A percentile compares a stretch with the other conserved stretches of the same genome.
These are phyloP conservation scores for Nasalis larvatus DNA, from an alignment of 2,113 vertebrate genomes.

Conservation along the genomic window DNA sequence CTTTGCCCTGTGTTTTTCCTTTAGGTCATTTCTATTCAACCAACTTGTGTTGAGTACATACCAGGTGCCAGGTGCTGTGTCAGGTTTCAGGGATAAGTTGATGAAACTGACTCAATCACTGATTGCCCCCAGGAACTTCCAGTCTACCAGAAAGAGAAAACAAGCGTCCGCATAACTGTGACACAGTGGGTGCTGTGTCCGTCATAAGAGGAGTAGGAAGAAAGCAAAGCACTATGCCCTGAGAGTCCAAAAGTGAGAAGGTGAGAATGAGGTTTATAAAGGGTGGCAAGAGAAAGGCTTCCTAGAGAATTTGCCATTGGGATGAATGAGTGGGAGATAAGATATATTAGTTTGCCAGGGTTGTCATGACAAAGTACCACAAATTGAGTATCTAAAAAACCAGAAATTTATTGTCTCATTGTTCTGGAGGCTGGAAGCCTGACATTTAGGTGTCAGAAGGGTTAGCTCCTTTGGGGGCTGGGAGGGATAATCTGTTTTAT, in stretches of 20 bases:
- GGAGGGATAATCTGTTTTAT: neutral
- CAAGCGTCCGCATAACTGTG: neutral
- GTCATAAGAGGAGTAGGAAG: neutral
- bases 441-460: neutral
- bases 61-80: neutral
- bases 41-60: neutral
- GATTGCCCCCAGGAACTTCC: neutral
- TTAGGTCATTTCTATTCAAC: neutral
- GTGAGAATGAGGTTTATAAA: neutral
- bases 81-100: neutral
- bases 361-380: neutral
- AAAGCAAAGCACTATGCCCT: neutral
- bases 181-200: no score
- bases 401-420: neutral
- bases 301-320: neutral
- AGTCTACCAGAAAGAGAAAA: neutral
- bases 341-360: neutral
- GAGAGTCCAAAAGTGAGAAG: neutral
- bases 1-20: neutral
- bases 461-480: neutral
- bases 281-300: neutral
- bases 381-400: neutral
- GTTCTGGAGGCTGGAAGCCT: neutral
- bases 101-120: neutral
- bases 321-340: rapidly evolving